Conservation (phyloP, 2,797 vertebrate genomes). For the Balearica regulorum region DNA sequence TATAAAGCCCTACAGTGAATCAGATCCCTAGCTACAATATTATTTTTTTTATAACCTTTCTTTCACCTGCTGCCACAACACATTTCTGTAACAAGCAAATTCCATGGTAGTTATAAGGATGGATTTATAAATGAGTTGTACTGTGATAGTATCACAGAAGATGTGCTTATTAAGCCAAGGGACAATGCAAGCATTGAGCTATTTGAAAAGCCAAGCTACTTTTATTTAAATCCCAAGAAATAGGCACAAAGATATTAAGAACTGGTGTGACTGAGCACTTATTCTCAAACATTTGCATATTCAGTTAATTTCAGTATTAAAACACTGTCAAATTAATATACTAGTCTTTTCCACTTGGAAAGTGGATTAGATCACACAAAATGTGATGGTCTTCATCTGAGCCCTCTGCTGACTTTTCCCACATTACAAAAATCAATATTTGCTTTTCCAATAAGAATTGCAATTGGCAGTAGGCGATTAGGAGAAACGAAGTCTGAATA, state of each 20-base stretch:
- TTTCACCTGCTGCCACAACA: neutral
- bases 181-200: neutral
- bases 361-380: neutral
- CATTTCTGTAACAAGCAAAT: constrained; percentile 36
- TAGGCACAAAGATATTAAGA: neutral
- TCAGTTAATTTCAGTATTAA: neutral
- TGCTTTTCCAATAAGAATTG: neutral
- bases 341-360: neutral
- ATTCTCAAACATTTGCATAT: neutral
- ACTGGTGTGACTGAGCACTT: neutral
- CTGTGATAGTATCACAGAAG: neutral
- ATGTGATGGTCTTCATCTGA: neutral
- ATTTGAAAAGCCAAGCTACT: neutral
- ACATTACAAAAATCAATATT: constrained; percentile 26
- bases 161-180: constrained; percentile 10
- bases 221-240: constrained; percentile 3
- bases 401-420: neutral
- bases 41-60: constrained; percentile 4
- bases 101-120: neutral
- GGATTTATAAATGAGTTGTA: constrained; percentile 35
- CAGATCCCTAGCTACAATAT: neutral
- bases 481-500: neutral
- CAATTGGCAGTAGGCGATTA: neutral
- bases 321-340: neutral
- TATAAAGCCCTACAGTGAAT: neutral